Conservation (phyloP, 2,113 vertebrate species). For the Orcinus orca region DNA sequence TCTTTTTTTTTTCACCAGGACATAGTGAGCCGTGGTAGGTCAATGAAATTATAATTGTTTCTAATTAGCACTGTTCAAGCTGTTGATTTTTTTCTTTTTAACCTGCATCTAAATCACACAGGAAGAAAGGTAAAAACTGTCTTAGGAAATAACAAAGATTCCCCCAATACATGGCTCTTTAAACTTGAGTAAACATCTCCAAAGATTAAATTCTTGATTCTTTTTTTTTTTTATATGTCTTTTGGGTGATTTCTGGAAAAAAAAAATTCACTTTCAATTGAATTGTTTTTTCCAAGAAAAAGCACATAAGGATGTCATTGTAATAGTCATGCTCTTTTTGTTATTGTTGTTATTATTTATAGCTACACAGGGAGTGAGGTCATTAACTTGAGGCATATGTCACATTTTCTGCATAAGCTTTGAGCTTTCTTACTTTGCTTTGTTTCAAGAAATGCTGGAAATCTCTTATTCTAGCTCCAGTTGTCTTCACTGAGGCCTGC, state of each 20-base stretch:
- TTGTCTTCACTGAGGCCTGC: background rate
- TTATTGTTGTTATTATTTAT: slow-evolving; percentile 27
- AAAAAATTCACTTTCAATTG: slow-evolving; percentile 37
- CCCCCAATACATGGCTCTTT: background rate
- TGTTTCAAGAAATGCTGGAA: slow-evolving; percentile 30
- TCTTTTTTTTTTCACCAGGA: slow-evolving; percentile 14
- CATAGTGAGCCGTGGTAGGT: slow-evolving; percentile 52
- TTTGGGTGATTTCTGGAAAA: background rate
- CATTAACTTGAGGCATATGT: slow-evolving; percentile 48
- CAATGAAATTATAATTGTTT: slow-evolving; percentile 63
- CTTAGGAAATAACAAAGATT: slow-evolving; percentile 35
- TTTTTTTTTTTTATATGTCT: background rate
- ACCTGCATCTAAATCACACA: slow-evolving; percentile 9
- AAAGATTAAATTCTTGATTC: background rate
- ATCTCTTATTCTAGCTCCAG: background rate
- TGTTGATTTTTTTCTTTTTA: slow-evolving; percentile 50
- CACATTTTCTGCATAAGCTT: slow-evolving; percentile 2
- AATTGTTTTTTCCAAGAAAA: background rate
- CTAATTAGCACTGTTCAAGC: slow-evolving; percentile 61
- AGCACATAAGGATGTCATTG: slow-evolving; percentile 1
- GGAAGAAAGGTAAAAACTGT: slow-evolving; percentile 19
- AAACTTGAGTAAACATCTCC: background rate
- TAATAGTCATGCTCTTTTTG: background rate
- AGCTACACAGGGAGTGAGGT: background rate
- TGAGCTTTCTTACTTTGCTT: background rate